Evolutionary conservation across 2,113 vertebrate genomes (phyloP).

Genomic region (Sylvietta virens): DNA sequence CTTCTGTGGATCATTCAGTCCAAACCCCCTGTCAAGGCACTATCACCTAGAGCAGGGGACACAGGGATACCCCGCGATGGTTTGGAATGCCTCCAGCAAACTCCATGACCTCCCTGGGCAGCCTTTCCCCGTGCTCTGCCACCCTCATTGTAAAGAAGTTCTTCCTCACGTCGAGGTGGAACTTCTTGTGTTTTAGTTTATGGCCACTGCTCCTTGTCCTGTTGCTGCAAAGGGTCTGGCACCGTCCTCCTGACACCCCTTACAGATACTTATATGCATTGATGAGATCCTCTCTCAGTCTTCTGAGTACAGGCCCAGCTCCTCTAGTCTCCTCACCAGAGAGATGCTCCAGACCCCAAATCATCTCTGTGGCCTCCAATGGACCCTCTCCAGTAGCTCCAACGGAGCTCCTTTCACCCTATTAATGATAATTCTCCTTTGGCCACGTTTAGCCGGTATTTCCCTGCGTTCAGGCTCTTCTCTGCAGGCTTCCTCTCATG

Average conservation of each 20-base stretch:
- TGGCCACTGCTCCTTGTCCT: background rate
- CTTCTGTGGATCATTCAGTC: background rate
- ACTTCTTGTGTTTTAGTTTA: background rate
- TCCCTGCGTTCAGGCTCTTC: background rate
- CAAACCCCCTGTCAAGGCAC: background rate
- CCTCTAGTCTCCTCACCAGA: no score
- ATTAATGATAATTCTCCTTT: background rate
- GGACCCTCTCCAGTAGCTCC: background rate
- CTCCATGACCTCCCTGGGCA: background rate
- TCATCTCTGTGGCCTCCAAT: background rate
- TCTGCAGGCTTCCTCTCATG: background rate
- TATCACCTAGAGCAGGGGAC: background rate
- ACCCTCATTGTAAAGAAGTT: background rate
- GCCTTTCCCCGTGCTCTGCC: background rate
- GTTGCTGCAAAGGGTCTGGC: background rate
- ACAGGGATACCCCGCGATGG: background rate
- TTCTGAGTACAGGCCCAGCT: background rate
- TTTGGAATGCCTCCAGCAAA: background rate
- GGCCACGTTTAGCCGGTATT: background rate
- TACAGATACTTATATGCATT: background rate
- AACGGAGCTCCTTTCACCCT: background rate
- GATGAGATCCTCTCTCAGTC: background rate
- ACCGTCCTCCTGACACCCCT: background rate
- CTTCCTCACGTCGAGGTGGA: background rate
- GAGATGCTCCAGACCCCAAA: background rate